Evolutionary conservation across 1,140 invertebrate genomes (phyloP).

Genomic region (Cryptotermes secundus): DNA sequence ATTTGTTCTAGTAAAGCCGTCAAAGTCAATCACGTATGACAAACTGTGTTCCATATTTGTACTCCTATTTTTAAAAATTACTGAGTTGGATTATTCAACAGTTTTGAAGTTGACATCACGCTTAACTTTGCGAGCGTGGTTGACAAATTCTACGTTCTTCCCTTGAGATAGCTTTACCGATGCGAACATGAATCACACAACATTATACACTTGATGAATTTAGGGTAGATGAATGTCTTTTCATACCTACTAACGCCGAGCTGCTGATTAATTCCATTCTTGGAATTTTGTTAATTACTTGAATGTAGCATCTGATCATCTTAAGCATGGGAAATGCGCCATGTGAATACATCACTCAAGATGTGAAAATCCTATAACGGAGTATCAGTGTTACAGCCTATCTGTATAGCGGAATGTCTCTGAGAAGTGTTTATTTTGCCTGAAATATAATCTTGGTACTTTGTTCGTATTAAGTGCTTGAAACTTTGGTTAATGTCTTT

Average conservation of each 20-base stretch:
- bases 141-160: no score
- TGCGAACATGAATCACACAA: no score
- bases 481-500: slow-evolving; percentile 6
- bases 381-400: neutral
- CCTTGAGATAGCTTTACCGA: no score
- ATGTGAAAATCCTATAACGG: neutral
- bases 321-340: neutral
- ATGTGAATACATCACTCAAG: neutral
- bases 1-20: no score
- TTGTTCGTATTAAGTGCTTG: neutral
- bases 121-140: no score
- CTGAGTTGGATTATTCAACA: no score
- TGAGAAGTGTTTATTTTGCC: neutral
- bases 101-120: no score
- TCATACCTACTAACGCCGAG: neutral
- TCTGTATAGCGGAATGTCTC: neutral
- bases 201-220: no score
- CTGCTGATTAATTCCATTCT: neutral
- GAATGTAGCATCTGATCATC: neutral
- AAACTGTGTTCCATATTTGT: no score
- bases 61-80: no score
- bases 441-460: neutral
- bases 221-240: neutral
- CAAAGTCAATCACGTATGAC: no score
- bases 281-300: neutral